Evolutionary conservation across 2,888 invertebrate genomes (phyloP), one percentile per base, ranked within the genome.

Genomic region (Pandemis corylana): DNA sequence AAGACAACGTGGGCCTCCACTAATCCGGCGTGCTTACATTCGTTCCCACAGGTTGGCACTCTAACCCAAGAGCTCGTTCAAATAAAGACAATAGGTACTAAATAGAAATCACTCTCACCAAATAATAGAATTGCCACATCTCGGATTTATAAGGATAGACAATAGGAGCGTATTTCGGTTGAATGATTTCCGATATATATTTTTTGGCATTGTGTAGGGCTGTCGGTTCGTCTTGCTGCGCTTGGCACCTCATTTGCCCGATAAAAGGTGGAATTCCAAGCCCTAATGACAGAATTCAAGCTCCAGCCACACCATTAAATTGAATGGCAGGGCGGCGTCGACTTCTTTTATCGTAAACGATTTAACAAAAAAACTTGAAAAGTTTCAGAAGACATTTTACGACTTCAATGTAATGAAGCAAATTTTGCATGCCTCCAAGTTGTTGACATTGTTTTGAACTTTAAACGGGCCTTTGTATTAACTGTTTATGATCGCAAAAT

Each of bases 241-340:
- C 72, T 63, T 76, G 78, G 78, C 77, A 78, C 76, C 80, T 80
- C 79, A 77, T 80, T 82, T 80, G 72, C 76, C 73, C 77, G 80
- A 87, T 84, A 85, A 85, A 85, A 85, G 82, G 82, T 85, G 76
- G 82, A 83, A 85, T 82, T 84, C 79, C 80, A 82, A 83, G 80
- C 79, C 80, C 81, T 87, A 87, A 85, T 85, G 83, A 85, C 85
- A 83, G 80, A 85, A 80, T 83, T 84, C 83, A 84, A 84, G 81
- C 85, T 83, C 61, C 82, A 83, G 82, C 78, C 78, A 76, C 72
- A 77, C 85, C 86, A 88, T 88, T 89, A 85, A 75, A 82, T 75
- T 77, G 77, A 87, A 84, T 80, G 79, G 81, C 80, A 83, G 67
- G 74, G 75, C 82, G 80, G 78, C 81, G 82, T 83, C 80, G 82